These are phyloP conservation scores for Catocala fraxini DNA, from an alignment of 2,888 invertebrate genomes.

Conservation along the genomic window DNA sequence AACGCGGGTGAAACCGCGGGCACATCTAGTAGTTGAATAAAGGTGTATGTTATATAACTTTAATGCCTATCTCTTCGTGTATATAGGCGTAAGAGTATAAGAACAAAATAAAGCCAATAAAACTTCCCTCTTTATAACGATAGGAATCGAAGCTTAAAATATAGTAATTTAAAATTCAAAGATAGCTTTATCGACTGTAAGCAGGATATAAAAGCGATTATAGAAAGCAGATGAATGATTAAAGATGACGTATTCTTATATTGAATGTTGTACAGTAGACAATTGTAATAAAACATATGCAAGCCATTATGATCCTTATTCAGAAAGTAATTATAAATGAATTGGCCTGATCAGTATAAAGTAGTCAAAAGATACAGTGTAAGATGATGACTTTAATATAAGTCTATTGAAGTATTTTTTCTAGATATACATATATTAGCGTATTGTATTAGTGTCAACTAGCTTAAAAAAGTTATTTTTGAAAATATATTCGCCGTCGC, in stretches of 20 bases:
- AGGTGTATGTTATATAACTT: no score
- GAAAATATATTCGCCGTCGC: no score
- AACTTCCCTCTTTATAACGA: constrained; percentile 35
- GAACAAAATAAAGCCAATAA: constrained; percentile 29
- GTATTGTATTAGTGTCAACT: neutral
- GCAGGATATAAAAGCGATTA: constrained; percentile 41
- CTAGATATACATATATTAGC: constrained; percentile 8
- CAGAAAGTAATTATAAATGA: neutral
- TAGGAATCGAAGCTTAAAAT: constrained; percentile 25
- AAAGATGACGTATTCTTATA: neutral
- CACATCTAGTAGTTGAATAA: no score
- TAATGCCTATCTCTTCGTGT: no score
- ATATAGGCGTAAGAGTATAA: no score
- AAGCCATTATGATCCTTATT: constrained; percentile 17
- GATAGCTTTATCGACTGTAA: constrained; percentile 17
- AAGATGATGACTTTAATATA: neutral
- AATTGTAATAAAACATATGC: constrained; percentile 8
- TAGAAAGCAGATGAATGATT: constrained; percentile 36
- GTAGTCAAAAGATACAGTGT: neutral
- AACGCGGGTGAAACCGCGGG: no score
- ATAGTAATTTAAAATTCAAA: constrained; percentile 27
- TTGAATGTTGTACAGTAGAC: constrained; percentile 18
- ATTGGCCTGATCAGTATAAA: neutral
- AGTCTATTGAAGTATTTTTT: no score
- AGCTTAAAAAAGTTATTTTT: no score